Conservation (phyloP, 2,797 vertebrate genomes). For the Pterois miles region DNA sequence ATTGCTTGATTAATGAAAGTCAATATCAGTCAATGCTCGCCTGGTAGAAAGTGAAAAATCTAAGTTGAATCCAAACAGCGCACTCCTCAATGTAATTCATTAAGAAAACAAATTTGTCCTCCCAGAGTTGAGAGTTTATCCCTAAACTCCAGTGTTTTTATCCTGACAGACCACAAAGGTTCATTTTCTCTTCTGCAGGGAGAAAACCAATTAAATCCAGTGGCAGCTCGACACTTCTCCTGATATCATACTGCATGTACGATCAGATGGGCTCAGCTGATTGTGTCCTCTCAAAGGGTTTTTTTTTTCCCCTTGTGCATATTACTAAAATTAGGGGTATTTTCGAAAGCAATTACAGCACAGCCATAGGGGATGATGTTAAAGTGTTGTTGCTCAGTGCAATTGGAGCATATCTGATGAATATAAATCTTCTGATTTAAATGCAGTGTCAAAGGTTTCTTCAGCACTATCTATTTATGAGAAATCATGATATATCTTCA, state of each 20-base stretch:
- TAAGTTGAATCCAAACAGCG: neutral
- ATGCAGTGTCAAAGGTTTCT: neutral
- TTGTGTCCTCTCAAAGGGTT: neutral
- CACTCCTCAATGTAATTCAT: neutral
- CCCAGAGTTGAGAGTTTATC: neutral
- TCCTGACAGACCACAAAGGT: conserved; percentile 1
- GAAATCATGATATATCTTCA: neutral
- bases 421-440: conserved; percentile 28
- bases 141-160: neutral
- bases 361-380: neutral
- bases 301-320: neutral
- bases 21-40: neutral
- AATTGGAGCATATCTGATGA: neutral
- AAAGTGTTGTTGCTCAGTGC: neutral
- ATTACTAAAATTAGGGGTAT: conserved; percentile 8
- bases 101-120: neutral
- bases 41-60: neutral
- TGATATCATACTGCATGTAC: conserved; percentile 14
- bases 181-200: conserved; percentile 5
- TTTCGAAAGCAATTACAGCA: conserved; percentile 21
- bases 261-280: conserved; percentile 11
- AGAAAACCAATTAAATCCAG: conserved; percentile 39
- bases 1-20: neutral
- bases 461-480: conserved; percentile 12
- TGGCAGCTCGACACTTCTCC: neutral